Conservation (phyloP, 2,113 vertebrate genomes). For the Epinephelus fuscoguttatus region DNA sequence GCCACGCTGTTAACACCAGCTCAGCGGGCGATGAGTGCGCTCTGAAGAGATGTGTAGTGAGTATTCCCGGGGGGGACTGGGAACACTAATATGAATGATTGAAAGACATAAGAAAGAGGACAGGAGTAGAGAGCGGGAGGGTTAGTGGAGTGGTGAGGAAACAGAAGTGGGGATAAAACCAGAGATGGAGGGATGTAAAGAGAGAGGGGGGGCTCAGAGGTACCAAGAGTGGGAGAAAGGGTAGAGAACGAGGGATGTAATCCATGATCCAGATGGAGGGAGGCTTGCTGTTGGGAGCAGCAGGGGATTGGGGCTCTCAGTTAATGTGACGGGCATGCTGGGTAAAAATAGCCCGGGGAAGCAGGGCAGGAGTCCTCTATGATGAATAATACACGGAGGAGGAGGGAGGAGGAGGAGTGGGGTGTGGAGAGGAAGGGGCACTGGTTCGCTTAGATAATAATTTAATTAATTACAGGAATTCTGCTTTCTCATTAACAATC, state of each 20-base stretch:
- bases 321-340: constrained; percentile 78
- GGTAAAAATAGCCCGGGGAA: constrained; percentile 82
- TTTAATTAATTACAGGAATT: constrained; percentile 65
- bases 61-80: constrained; percentile 52
- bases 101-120: constrained; percentile 61
- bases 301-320: constrained; percentile 79
- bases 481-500: constrained; percentile 52
- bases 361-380: constrained; percentile 78
- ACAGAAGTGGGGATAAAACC: constrained; percentile 49
- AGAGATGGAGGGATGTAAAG: constrained; percentile 22
- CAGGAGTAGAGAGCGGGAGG: constrained; percentile 33
- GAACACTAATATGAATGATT: constrained; percentile 74
- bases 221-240: constrained; percentile 47
- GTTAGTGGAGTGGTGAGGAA: constrained; percentile 49
- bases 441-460: constrained; percentile 57
- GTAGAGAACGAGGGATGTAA: constrained; percentile 65
- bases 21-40: constrained; percentile 49
- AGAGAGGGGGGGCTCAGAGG: constrained; percentile 18
- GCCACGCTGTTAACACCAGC: constrained; percentile 38
- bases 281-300: constrained; percentile 72
- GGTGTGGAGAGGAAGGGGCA: constrained; percentile 19
- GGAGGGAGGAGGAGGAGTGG: constrained; percentile 16
- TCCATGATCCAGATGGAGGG: constrained; percentile 77
- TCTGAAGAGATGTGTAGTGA: constrained; percentile 60
- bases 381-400: constrained; percentile 82